Evolutionary conservation across 2,888 invertebrate species (phyloP).

Genomic region (Caenorhabditis sulstoni): DNA sequence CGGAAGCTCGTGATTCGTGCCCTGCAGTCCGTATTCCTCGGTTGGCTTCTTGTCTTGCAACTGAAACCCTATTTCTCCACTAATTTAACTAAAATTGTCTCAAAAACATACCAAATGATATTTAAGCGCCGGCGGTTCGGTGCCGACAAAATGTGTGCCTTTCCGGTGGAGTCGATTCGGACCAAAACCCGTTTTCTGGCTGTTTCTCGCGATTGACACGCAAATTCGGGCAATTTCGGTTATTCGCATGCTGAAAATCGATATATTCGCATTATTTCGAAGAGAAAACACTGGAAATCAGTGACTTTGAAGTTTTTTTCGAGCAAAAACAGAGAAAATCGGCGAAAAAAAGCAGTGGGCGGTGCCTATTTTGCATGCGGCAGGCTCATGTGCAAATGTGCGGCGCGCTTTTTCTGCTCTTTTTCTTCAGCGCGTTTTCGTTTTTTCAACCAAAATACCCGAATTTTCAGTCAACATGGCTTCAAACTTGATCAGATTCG

Average conservation of each 20-base stretch:
- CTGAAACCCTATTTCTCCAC: slow-evolving; percentile 60
- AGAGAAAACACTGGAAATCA: neutral
- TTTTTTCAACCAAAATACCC: neutral
- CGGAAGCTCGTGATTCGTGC: slow-evolving; percentile 77
- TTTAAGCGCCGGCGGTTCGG: slow-evolving; percentile 78
- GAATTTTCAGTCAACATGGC: slow-evolving; percentile 45
- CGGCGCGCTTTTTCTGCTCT: slow-evolving; percentile 18
- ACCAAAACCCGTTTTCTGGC: slow-evolving; percentile 77
- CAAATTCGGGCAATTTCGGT: slow-evolving; percentile 25
- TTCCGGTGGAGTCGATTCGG: slow-evolving; percentile 77
- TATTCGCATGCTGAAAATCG: slow-evolving; percentile 43
- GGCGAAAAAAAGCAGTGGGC: slow-evolving; percentile 4
- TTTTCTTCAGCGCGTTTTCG: neutral
- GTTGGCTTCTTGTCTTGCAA: slow-evolving; percentile 77
- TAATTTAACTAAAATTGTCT: neutral
- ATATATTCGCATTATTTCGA: neutral
- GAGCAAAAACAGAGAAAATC: neutral
- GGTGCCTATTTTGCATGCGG: slow-evolving; percentile 11
- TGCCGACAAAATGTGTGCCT: slow-evolving; percentile 79
- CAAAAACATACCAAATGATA: slow-evolving; percentile 73
- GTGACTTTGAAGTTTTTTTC: neutral
- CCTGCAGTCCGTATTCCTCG: slow-evolving; percentile 79
- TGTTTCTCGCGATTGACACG: slow-evolving; percentile 30
- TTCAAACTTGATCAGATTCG: slow-evolving; percentile 70
- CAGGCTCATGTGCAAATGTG: slow-evolving; percentile 8